Percentiles rank a stretch among this genome's conserved stretches.
phyloP scores from a whole-genome alignment of 1,140 invertebrate species.

The Battus philenor region DNA sequence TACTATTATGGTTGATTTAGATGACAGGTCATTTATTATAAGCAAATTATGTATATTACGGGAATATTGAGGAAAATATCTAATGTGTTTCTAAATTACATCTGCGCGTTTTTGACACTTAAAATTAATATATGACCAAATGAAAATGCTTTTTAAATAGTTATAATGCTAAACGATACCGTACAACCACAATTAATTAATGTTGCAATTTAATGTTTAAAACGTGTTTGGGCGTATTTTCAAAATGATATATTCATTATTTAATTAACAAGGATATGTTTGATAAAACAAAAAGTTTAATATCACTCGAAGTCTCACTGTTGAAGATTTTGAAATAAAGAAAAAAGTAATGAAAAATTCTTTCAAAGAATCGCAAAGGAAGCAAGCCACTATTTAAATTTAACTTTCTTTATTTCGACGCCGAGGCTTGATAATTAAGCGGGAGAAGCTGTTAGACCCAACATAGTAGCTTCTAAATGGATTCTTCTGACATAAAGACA shows the following conservation, averaged over 20 bases:
- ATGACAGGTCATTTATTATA: constrained; percentile 56
- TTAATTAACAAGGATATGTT: too few species aligned
- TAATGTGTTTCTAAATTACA: constrained; percentile 20
- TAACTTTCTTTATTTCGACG: constrained; percentile 45
- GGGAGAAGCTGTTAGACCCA: constrained; percentile 33
- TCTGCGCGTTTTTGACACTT: constrained; percentile 12
- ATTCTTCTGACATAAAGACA: constrained; percentile 32
- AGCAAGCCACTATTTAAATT: constrained; percentile 17
- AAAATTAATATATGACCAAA: constrained; percentile 10
- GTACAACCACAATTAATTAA: too few species aligned
- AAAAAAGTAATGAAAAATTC: neutral
- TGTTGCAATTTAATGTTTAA: too few species aligned
- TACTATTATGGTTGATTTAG: constrained; percentile 63
- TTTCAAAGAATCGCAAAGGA: constrained; percentile 3
- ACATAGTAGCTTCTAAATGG: constrained; percentile 34
- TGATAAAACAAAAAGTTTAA: too few species aligned
- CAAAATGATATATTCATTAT: too few species aligned
- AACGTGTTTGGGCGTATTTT: too few species aligned
- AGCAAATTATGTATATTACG: constrained; percentile 44
- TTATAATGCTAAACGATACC: too few species aligned
- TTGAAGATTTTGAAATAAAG: neutral
- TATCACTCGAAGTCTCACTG: neutral
- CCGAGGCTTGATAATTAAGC: constrained; percentile 53
- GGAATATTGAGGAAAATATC: constrained; percentile 25
- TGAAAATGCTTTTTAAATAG: too few species aligned